Conservation (phyloP, 2,888 invertebrate genomes). For the Protonemura montana region DNA sequence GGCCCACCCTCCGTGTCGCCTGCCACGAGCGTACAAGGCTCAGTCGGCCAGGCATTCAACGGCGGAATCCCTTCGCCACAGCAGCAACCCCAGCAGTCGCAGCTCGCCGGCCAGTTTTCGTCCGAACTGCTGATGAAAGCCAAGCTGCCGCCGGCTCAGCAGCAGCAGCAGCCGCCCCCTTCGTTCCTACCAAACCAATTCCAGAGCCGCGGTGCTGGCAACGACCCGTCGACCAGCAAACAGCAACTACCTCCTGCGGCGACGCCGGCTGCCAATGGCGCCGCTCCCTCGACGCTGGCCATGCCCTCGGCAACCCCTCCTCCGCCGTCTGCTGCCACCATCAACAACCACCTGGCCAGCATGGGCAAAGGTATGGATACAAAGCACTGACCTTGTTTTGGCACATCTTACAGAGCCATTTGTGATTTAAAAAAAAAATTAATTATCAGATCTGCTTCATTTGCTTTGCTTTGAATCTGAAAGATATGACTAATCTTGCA, state of each 20-base stretch:
- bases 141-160: constrained; percentile 56
- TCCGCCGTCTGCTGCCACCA: constrained; percentile 55
- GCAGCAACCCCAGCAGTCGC: constrained; percentile 50
- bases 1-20: constrained; percentile 54
- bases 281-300: constrained; percentile 53
- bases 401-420: too few relatives aligned
- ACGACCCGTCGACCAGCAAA: constrained; percentile 57
- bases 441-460: too few relatives aligned
- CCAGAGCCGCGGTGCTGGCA: constrained; percentile 58
- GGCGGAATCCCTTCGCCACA: constrained; percentile 50
- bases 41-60: constrained; percentile 29
- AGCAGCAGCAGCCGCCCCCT: constrained; percentile 55
- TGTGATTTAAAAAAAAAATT: too few relatives aligned
- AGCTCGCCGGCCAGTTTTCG: constrained; percentile 61
- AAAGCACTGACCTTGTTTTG: too few relatives aligned
- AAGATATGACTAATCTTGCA: too few relatives aligned
- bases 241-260: constrained; percentile 60
- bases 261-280: constrained; percentile 54
- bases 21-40: constrained; percentile 29
- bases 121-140: constrained; percentile 67
- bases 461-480: too few relatives aligned
- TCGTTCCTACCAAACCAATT: constrained; percentile 62
- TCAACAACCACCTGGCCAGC: constrained; percentile 57
- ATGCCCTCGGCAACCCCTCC: constrained; percentile 56
- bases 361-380: constrained; percentile 57